These are phyloP conservation scores for Trigoniulus corallinus DNA, from an alignment of 1,140 invertebrate genomes.

Conservation along the genomic window DNA sequence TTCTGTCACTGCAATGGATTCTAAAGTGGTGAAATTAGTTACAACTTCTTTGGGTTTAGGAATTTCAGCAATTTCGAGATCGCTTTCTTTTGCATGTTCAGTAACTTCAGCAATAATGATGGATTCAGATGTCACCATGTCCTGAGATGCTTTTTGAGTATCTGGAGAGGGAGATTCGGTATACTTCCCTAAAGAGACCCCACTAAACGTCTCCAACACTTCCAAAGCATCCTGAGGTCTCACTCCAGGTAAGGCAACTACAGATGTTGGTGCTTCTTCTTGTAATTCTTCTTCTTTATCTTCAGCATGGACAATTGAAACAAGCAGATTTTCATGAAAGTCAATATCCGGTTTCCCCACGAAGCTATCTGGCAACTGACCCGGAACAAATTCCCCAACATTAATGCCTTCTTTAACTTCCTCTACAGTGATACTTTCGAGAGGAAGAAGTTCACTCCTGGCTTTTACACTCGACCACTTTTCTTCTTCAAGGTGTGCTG, in stretches of 20 bases:
- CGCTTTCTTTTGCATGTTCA: background rate
- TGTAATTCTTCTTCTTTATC: background rate
- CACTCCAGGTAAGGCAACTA: background rate
- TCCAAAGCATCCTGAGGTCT: background rate
- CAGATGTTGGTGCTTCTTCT: background rate
- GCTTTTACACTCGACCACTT: no score
- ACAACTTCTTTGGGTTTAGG: background rate
- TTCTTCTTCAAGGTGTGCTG: no score
- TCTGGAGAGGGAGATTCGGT: background rate
- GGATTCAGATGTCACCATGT: background rate
- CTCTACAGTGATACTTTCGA: no score
- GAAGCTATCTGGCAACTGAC: no score
- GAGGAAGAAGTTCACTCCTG: no score
- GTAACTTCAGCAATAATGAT: background rate
- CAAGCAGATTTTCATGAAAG: background rate
- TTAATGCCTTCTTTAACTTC: no score
- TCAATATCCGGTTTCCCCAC: background rate
- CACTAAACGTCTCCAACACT: background rate
- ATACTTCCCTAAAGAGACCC: background rate
- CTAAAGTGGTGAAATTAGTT: background rate
- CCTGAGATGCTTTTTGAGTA: background rate
- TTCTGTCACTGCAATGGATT: background rate
- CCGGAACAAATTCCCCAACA: no score
- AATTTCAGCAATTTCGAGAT: background rate
- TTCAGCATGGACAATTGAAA: background rate